These are phyloP conservation scores for Macrosteles quadrilineatus DNA, from an alignment of 1,140 invertebrate genomes.

Conservation along the genomic window DNA sequence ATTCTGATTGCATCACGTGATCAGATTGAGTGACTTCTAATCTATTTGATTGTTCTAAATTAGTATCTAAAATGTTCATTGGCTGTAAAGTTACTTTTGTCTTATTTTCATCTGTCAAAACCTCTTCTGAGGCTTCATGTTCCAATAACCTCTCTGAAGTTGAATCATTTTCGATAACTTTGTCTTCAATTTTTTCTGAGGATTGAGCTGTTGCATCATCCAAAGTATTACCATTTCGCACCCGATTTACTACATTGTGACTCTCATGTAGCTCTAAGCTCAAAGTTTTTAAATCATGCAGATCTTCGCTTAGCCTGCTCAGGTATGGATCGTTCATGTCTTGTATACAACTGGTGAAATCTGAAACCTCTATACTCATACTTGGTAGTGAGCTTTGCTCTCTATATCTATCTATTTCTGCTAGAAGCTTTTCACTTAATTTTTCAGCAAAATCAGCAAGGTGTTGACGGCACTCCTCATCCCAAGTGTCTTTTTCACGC, in stretches of 20 bases:
- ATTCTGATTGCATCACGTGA: background rate
- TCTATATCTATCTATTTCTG: slow-evolving; percentile 71
- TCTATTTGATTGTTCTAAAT: slow-evolving; percentile 18
- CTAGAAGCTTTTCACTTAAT: slow-evolving; percentile 68
- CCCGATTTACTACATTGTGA: slow-evolving; percentile 30
- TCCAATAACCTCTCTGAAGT: no score
- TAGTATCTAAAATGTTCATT: background rate
- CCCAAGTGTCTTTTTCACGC: slow-evolving; percentile 56
- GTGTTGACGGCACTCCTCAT: slow-evolving; percentile 65
- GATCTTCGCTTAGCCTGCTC: slow-evolving; percentile 57
- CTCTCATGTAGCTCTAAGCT: slow-evolving; percentile 58
- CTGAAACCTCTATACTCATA: background rate
- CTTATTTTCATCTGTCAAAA: no score
- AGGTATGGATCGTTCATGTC: slow-evolving; percentile 61
- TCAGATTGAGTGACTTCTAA: background rate
- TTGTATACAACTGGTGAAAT: slow-evolving; percentile 48
- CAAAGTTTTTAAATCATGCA: slow-evolving; percentile 58
- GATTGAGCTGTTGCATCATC: no score
- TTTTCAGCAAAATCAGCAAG: slow-evolving; percentile 77
- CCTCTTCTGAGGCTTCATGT: no score
- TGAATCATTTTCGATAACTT: no score
- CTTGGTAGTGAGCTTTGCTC: slow-evolving; percentile 41
- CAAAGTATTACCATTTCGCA: background rate
- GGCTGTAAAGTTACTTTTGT: background rate
- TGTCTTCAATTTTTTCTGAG: no score